Evolutionary conservation across 1,140 invertebrate genomes (phyloP), one percentile per base, ranked within the genome.

Genomic region (Pseudomyrmex pallidus): DNA sequence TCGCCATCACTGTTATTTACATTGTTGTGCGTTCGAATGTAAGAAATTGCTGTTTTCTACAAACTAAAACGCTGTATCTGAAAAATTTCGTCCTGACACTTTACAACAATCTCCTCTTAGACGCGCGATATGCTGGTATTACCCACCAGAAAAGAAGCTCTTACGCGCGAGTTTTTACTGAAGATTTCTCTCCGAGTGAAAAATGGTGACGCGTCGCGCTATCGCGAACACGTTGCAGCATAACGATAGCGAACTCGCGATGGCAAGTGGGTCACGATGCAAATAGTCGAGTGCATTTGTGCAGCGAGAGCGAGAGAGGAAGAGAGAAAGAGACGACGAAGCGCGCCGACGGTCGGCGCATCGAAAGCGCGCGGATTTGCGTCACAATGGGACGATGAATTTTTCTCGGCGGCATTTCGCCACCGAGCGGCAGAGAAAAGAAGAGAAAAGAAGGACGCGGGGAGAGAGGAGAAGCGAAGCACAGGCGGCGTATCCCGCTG

Each of bases 321-420:
- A 15, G 48, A 13, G 54, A 35, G 35, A 35, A 35, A 35, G 35
- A 35, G 35, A 35, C 35, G 35, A 54, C 77, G 66, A 92, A 59
- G 77, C 85, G 74, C 80, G 84, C 83, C 59, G 90, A 44, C 66
- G 52, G 68, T 72, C 64, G 90, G 91, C 90, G 92, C 92, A 91
- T 70, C 76, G 66, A 70, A 80, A 80, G 76, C 54, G 56, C 76
- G 44, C 20, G 64, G 76, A 80, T 80, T 80, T 80, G 76, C 76
- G 76, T 80, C 66, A 80, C 76, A 80, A 80, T 80, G 66, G 76
- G 17, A 80, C 92, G 92, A 91, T 87, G 83, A 82, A 91, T 90
- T 90, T 89, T 89, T 74, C 74, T 82, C 86, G 67, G 46, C 82
- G 59, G 67, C 61, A 66, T 76, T 76, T 76, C 54, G 74, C 61